A percentile compares a stretch with the other conserved stretches of the same genome.
These are phyloP conservation scores for Stegodyphus dumicola DNA, from an alignment of 1,140 invertebrate species.

Conservation along the genomic window DNA sequence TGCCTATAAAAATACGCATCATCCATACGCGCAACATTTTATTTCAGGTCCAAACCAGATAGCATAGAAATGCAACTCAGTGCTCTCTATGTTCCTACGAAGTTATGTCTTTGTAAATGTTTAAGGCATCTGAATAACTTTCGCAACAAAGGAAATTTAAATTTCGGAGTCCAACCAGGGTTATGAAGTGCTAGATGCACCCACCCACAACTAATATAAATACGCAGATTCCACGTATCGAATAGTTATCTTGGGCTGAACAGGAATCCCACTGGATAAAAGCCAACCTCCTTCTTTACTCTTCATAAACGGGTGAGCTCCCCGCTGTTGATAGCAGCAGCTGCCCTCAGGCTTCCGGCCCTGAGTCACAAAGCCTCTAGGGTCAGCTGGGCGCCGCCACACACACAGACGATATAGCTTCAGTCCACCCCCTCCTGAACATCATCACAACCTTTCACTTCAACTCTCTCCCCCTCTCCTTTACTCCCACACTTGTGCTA, in stretches of 20 bases:
- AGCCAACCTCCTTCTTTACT: background rate
- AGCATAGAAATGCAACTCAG: too few relatives aligned
- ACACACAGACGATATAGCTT: background rate
- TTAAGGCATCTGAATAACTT: too few relatives aligned
- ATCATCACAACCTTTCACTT: conserved; percentile 57
- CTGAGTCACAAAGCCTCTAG: conserved; percentile 48
- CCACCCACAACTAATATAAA: too few relatives aligned
- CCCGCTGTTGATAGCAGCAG: conserved; percentile 28
- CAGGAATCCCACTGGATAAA: conserved; percentile 28
- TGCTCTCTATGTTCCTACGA: too few relatives aligned
- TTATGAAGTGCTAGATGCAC: too few relatives aligned
- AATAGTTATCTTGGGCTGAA: conserved; percentile 19
- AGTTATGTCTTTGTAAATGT: too few relatives aligned
- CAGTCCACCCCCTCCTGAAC: conserved; percentile 29
- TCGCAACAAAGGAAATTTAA: too few relatives aligned
- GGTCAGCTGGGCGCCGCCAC: conserved; percentile 25
- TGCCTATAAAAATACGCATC: too few relatives aligned
- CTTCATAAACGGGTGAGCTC: conserved; percentile 13
- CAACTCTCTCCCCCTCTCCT: conserved; percentile 1
- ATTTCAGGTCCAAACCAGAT: too few relatives aligned
- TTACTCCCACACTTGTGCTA: background rate
- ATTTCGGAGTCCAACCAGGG: too few relatives aligned
- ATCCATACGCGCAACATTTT: too few relatives aligned
- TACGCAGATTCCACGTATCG: background rate
- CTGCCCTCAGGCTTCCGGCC: conserved; percentile 17